These are phyloP conservation scores for Acleris laterana DNA, from an alignment of 2,888 invertebrate species.

Conservation along the genomic window DNA sequence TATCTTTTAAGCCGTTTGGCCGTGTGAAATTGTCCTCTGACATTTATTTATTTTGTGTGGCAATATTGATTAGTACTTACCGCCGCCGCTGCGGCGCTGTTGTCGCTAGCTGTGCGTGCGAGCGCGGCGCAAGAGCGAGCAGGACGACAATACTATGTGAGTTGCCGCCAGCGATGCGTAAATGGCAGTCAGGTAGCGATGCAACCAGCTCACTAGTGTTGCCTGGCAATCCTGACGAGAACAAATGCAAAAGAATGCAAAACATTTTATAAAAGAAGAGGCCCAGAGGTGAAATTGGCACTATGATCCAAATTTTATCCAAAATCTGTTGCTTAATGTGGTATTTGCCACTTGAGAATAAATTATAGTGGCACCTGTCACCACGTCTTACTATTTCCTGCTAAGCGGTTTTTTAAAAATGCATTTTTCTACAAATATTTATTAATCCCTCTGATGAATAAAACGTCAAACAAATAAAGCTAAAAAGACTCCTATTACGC, in stretches of 20 bases:
- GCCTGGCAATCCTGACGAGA: slow-evolving; percentile 59
- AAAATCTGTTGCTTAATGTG: too few species aligned
- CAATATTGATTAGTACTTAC: slow-evolving; percentile 43
- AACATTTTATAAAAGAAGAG: too few species aligned
- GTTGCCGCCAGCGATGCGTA: slow-evolving; percentile 58
- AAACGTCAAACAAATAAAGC: too few species aligned
- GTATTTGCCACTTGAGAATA: neutral
- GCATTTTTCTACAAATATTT: too few species aligned
- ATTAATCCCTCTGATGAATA: too few species aligned
- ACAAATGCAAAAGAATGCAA: too few species aligned
- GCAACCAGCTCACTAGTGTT: slow-evolving; percentile 57
- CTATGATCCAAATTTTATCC: too few species aligned
- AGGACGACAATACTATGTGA: slow-evolving; percentile 63
- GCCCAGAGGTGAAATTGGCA: too few species aligned
- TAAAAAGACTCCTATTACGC: too few species aligned
- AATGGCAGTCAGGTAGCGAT: slow-evolving; percentile 54
- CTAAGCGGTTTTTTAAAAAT: too few species aligned
- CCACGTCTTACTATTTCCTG: too few species aligned
- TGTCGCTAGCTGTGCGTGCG: slow-evolving; percentile 67
- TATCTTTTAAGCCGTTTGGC: too few species aligned
- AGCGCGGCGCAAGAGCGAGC: slow-evolving; percentile 66
- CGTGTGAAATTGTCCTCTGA: neutral
- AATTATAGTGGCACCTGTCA: neutral
- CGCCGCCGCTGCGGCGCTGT: slow-evolving; percentile 63
- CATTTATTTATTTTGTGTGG: neutral